Base-by-base conservation (phyloP, 2,113 vertebrate species). In the Lamprotornis superbus region DNA sequence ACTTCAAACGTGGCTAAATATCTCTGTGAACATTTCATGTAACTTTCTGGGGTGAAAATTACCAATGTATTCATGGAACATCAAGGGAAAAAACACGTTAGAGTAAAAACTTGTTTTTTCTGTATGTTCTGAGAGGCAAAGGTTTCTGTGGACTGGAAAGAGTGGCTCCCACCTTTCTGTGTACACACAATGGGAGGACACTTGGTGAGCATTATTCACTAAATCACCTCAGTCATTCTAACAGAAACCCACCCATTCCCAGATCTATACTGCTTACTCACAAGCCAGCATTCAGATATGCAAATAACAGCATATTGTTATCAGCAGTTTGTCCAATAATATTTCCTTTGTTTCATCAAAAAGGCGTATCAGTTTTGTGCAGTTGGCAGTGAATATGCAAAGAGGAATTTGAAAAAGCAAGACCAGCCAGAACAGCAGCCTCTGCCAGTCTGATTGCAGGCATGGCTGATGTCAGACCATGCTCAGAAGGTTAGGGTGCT, bases 351-450 rank as follows among this genome's bases (percentile, higher is more conserved):
- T 97, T 95, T 89, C 88, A 96, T 93, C 65, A 90, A 95, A 96
- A 96, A 95, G 90, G 80, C 20, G 37, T 89, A 93, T 92, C 93
- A 82, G 90, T 93, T 95, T 47, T 93, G 90, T 94, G 84, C 47
- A 75, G 86, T 11, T 92, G 85, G 94, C 85, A 92, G 93, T 95
- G 94, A 96, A 96, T 76, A 96, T 76, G 92, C 86, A 86, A 90
- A 84, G 76, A 93, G 65, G 95, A 97, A 97, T 97, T 96, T 79
- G 57, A 93, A 89, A 93, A 82, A 97, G 91, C 96, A 90, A 94
- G 96, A 94, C 59, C 77, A 93, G 86, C 96, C 86, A 84, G 96
- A 96, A 90, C 44, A 87, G 76, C 96, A 92, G 92, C 88, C 77
- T 81, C 88, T 95, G 94, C 93, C 92, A 92, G 90, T 96, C 73